Evolutionary conservation across 2,888 invertebrate genomes (phyloP).

Genomic region (Lathronympha strigana): DNA sequence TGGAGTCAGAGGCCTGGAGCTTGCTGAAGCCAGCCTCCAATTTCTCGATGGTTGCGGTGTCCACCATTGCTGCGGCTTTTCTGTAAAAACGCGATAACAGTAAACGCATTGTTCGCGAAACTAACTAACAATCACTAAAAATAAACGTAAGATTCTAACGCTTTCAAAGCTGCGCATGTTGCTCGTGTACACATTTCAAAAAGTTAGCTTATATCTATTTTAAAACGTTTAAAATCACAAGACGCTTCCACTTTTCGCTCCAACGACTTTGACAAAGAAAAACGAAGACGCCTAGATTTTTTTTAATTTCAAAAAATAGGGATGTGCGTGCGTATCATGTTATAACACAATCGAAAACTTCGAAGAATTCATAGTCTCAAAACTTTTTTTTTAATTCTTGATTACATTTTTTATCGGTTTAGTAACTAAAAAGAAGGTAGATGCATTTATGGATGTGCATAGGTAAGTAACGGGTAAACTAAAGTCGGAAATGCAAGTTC

Average conservation of each 20-base stretch:
- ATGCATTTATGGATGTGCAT: slow-evolving; percentile 10
- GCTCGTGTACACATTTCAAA: slow-evolving; percentile 76
- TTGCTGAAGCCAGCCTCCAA: slow-evolving; percentile 96
- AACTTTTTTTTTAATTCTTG: not conserved
- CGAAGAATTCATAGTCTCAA: not conserved
- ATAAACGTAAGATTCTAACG: slow-evolving; percentile 65
- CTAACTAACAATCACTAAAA: slow-evolving; percentile 35
- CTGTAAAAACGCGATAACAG: slow-evolving; percentile 74
- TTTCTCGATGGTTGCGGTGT: slow-evolving; percentile 95
- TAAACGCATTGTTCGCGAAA: slow-evolving; percentile 10
- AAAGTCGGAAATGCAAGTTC: slow-evolving; percentile 37
- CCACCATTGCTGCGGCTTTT: slow-evolving; percentile 93
- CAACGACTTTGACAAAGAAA: slow-evolving; percentile 40
- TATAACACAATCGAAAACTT: slow-evolving; percentile 27
- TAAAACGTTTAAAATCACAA: slow-evolving; percentile 41
- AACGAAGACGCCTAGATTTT: slow-evolving; percentile 37
- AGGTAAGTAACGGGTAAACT: slow-evolving; percentile 16
- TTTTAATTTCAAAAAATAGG: slow-evolving; percentile 60
- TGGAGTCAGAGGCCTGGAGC: slow-evolving; percentile 94
- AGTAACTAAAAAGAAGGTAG: slow-evolving; percentile 8
- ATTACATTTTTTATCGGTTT: not conserved
- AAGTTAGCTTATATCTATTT: slow-evolving; percentile 40
- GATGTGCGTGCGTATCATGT: slow-evolving; percentile 60
- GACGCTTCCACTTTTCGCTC: slow-evolving; percentile 29
- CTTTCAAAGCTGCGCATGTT: slow-evolving; percentile 78